Evolutionary conservation across 2,113 vertebrate species (phyloP).

Genomic region (Lates calcarifer): DNA sequence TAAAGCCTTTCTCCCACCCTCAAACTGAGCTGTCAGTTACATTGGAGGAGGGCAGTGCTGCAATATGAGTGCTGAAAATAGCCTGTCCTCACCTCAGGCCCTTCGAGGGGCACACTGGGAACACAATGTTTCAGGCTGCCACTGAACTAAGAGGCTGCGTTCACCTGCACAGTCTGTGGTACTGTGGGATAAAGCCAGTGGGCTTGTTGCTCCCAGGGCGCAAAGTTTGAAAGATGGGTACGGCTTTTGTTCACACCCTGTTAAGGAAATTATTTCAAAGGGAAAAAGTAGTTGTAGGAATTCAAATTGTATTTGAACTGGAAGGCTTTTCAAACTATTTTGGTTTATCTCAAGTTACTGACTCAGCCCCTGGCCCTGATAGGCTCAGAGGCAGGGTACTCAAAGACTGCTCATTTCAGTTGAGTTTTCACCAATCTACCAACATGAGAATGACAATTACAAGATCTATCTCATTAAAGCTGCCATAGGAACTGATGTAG

Average conservation of each 20-base stretch:
- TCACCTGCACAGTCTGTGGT: conserved; percentile 19
- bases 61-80: conserved; percentile 65
- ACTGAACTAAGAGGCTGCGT: conserved; percentile 29
- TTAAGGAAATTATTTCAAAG: not conserved
- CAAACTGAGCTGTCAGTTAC: conserved; percentile 74
- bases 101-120: conserved; percentile 42
- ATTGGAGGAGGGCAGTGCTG: conserved; percentile 33
- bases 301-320: not conserved
- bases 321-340: too few species aligned
- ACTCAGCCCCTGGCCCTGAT: too few species aligned
- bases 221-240: not conserved
- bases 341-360: too few species aligned
- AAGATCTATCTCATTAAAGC: too few species aligned
- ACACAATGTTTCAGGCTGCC: conserved; percentile 38
- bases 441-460: too few species aligned
- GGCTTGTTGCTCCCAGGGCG: not conserved
- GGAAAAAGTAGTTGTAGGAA: not conserved
- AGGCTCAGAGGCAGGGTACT: too few species aligned
- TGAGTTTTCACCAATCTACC: too few species aligned
- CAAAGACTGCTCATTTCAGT: too few species aligned
- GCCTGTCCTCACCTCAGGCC: conserved; percentile 50
- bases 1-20: conserved; percentile 65
- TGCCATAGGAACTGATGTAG: too few species aligned
- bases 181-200: not conserved
- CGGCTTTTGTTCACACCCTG: not conserved